Conservation (phyloP, 2,797 vertebrate species). For the Enteromius paludinosus region DNA sequence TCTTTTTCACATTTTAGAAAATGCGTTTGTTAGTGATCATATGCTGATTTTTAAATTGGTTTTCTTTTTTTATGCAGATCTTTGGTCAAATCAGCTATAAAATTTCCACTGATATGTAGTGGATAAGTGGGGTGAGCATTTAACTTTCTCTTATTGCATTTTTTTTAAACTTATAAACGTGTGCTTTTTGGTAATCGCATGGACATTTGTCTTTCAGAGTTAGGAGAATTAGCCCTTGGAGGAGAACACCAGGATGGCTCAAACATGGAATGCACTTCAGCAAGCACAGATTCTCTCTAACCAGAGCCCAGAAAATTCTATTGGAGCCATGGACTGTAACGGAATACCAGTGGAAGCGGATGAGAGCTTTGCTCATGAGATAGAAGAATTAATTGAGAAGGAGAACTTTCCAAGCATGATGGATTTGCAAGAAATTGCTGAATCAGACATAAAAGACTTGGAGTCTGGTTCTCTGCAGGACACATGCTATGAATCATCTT, state of each 20-base stretch:
- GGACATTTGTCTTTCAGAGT: constrained; percentile 65
- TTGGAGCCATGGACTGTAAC: constrained; percentile 44
- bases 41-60: not conserved
- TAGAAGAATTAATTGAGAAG: constrained; percentile 69
- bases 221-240: constrained; percentile 47
- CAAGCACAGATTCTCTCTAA: constrained; percentile 63
- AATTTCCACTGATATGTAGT: constrained; percentile 36
- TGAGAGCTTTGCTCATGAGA: constrained; percentile 63
- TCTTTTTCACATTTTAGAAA: not conserved
- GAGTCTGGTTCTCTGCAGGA: constrained; percentile 70
- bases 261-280: constrained; percentile 75
- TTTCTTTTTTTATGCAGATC: constrained; percentile 40
- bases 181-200: constrained; percentile 25
- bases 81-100: constrained; percentile 37
- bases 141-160: constrained; percentile 12
- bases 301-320: constrained; percentile 62
- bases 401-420: constrained; percentile 63
- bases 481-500: constrained; percentile 64
- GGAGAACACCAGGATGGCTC: constrained; percentile 71
- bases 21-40: not conserved
- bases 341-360: constrained; percentile 65
- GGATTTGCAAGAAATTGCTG: constrained; percentile 61
- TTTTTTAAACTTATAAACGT: constrained; percentile 36
- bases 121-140: constrained; percentile 37
- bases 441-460: constrained; percentile 63